A percentile compares a stretch with the other conserved stretches of the same genome.
Evolutionary conservation across 2,113 vertebrate species (phyloP).

Genomic region (Salvelinus alpinus): DNA sequence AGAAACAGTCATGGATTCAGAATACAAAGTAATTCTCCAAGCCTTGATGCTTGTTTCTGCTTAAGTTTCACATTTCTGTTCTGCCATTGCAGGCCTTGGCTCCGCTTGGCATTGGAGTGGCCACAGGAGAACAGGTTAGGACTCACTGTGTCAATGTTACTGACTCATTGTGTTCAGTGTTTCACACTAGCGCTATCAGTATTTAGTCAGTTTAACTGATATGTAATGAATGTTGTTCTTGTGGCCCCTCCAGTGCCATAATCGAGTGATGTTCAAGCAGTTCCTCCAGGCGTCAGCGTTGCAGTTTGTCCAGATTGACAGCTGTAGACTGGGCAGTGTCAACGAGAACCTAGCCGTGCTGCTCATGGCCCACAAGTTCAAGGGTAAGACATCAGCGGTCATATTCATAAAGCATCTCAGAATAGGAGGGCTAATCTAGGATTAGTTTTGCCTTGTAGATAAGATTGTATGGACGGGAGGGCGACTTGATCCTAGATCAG

Average conservation of each 20-base stretch:
- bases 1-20: background rate
- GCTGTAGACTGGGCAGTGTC: slow-evolving; percentile 84
- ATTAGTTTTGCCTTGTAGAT: no score
- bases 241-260: slow-evolving; percentile 70
- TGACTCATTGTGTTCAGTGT: background rate
- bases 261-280: slow-evolving; percentile 86
- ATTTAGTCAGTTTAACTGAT: background rate
- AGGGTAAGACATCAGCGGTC: slow-evolving; percentile 50
- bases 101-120: slow-evolving; percentile 75
- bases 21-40: background rate
- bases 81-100: slow-evolving; percentile 72
- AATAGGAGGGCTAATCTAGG: no score
- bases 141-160: background rate
- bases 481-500: no score
- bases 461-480: no score
- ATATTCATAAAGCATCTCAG: no score
- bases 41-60: background rate
- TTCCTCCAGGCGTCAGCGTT: slow-evolving; percentile 80
- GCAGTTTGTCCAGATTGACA: slow-evolving; percentile 86
- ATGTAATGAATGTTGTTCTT: background rate
- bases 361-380: slow-evolving; percentile 84
- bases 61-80: background rate
- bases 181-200: background rate
- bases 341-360: slow-evolving; percentile 84
- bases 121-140: slow-evolving; percentile 80